Evolutionary conservation across 2,113 vertebrate species (phyloP), one percentile per base, ranked within the genome.

Genomic region (Cygnus atratus): DNA sequence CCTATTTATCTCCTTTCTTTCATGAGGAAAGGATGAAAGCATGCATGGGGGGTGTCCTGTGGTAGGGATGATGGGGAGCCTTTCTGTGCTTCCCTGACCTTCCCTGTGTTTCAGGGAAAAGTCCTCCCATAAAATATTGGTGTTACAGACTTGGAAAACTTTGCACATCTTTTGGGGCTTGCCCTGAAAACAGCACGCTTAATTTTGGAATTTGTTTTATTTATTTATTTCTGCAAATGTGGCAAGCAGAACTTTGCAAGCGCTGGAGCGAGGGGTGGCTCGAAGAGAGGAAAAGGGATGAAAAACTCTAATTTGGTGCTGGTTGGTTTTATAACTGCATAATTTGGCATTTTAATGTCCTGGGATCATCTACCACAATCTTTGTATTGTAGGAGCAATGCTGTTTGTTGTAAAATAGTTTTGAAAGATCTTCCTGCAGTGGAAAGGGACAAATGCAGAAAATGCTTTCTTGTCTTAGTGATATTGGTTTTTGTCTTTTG

Each of bases 101-200:
- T 62, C 29, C 4, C 0, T 20, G 46, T 1, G 6, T 33, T 71
- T 55, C 25, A 3, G 54, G 67, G 33, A 77, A 17, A n/a, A 58
- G 26, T 8, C 24, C 22, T 11, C 17, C 16, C 13, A 6, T 68
- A 22, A 90, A 90, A 88, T 52, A 12, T 22, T 17, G 16, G 18
- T 73, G 44, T 80, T 63, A 74, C 19, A 18, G 43, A 52, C 72
- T 92, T 92, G 41, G 24, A 19, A 93, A 95, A 95, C 85, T 92
- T 88, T 10, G 15, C 46, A 33, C 46, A 39, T 58, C 52, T 65
- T 91, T 57, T 17, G 37, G 43, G 70, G 59, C 41, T 82, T 68
- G 17, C 52, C 17, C 68, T 50, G 61, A 58, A 63, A 94, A 12
- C 50, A 37, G 13, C n/a, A n/a, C 57, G 77, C 33, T 62, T 58